A percentile compares a stretch with the other conserved stretches of the same genome.
Conservation (phyloP, 1,140 invertebrate species). For the Bombus affinis region DNA sequence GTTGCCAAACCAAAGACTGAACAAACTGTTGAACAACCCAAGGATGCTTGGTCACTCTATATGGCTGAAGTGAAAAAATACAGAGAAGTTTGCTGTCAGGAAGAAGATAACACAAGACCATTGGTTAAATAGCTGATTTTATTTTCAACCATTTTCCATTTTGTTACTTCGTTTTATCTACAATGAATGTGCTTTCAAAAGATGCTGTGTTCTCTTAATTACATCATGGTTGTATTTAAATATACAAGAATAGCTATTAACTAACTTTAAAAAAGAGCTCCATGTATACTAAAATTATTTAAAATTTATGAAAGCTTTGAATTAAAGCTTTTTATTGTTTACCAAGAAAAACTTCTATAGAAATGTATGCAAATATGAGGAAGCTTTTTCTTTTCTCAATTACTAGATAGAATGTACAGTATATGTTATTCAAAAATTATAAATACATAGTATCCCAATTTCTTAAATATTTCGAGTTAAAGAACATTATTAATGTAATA, state of each 20-base stretch:
- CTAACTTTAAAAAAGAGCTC: not conserved
- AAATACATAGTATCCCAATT: constrained; percentile 10
- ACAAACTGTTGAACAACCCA: constrained; percentile 86
- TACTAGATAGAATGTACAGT: constrained; percentile 31
- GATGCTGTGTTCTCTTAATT: constrained; percentile 26
- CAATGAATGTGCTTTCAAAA: constrained; percentile 36
- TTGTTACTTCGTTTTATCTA: constrained; percentile 49
- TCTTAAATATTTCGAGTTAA: constrained; percentile 29
- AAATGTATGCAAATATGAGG: constrained; percentile 1
- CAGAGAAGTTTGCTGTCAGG: constrained; percentile 94
- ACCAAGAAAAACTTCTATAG: not conserved
- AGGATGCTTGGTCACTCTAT: constrained; percentile 95
- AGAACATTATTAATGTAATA: constrained; percentile 16
- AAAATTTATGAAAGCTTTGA: constrained; percentile 1
- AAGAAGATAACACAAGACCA: constrained; percentile 94
- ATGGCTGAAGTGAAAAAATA: constrained; percentile 97
- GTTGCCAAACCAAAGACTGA: constrained; percentile 92
- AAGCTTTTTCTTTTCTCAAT: not conserved
- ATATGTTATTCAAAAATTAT: constrained; percentile 14
- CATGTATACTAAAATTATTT: constrained; percentile 22
- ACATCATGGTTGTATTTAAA: constrained; percentile 20
- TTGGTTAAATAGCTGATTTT: constrained; percentile 90
- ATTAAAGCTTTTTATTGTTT: not conserved
- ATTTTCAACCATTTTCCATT: constrained; percentile 23
- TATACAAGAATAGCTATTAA: constrained; percentile 3